These are phyloP conservation scores for Xestobium rufovillosum DNA, from an alignment of 2,888 invertebrate genomes.

Conservation along the genomic window DNA sequence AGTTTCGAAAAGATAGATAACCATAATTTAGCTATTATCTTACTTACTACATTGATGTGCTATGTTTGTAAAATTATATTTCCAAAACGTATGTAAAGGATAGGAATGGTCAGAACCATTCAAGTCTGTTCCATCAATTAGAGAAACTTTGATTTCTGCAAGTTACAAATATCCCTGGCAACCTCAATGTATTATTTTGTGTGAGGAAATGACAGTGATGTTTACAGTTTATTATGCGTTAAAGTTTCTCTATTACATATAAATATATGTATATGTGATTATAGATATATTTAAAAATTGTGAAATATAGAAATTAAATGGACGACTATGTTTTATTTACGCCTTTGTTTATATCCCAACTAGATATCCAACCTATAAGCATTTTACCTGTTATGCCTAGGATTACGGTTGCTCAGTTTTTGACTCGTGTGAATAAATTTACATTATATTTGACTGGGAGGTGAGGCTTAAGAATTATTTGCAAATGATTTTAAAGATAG, in stretches of 20 bases:
- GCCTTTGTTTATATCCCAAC: too few relatives aligned
- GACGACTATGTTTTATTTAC: slow-evolving; percentile 20
- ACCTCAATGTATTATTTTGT: too few relatives aligned
- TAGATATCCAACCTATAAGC: too few relatives aligned
- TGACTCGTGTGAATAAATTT: too few relatives aligned
- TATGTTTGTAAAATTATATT: slow-evolving; percentile 41
- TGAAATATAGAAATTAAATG: slow-evolving; percentile 42
- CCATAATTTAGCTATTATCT: slow-evolving; percentile 39
- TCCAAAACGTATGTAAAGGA: slow-evolving; percentile 31
- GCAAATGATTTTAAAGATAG: too few relatives aligned
- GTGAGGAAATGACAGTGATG: too few relatives aligned
- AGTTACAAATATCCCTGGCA: slow-evolving; percentile 15
- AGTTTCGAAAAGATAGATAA: slow-evolving; percentile 24
- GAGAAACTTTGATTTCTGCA: neutral
- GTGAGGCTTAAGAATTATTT: too few relatives aligned
- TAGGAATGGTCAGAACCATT: slow-evolving; percentile 28
- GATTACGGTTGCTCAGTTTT: too few relatives aligned
- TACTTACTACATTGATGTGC: slow-evolving; percentile 39
- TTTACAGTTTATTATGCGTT: slow-evolving; percentile 15
- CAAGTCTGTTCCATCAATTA: slow-evolving; percentile 26
- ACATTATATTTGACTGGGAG: too few relatives aligned
- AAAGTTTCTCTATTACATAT: slow-evolving; percentile 25
- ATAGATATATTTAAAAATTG: slow-evolving; percentile 41
- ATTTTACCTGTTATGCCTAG: too few relatives aligned
- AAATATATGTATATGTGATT: slow-evolving; percentile 40